phyloP scores from a whole-genome alignment of 1,140 invertebrate species.

The Agraylea sexmaculata region DNA sequence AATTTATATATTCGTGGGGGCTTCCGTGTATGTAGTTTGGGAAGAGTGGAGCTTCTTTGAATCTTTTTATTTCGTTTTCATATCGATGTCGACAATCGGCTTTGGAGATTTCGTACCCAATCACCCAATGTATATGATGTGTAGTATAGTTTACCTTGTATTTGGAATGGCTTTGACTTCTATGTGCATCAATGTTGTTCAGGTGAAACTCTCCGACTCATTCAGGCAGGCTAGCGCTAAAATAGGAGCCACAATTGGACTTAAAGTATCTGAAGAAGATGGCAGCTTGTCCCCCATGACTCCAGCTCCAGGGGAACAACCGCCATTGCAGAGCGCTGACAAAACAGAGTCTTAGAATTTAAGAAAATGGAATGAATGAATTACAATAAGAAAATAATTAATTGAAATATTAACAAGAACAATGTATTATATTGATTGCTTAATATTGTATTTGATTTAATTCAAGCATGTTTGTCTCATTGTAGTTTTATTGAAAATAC shows the following conservation, averaged over 20 bases:
- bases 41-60: conserved; percentile 79
- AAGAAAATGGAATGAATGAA: not conserved
- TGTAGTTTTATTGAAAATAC: too few species aligned
- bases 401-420: not conserved
- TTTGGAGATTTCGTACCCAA: conserved; percentile 84
- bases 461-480: too few species aligned
- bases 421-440: not conserved
- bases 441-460: too few species aligned
- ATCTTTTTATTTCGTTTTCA: conserved; percentile 90
- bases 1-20: conserved; percentile 75
- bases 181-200: conserved; percentile 95
- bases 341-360: conserved; percentile 17
- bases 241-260: conserved; percentile 73
- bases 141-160: conserved; percentile 83
- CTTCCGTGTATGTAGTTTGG: conserved; percentile 62
- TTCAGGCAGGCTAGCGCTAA: conserved; percentile 76
- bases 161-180: conserved; percentile 90
- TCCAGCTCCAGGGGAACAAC: conserved; percentile 32
- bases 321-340: conserved; percentile 30
- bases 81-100: conserved; percentile 87
- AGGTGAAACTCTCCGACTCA: conserved; percentile 71
- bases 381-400: not conserved
- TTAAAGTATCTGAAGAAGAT: conserved; percentile 58
- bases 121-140: conserved; percentile 85
- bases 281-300: conserved; percentile 37